Percentiles rank a stretch among this genome's conserved stretches.
Evolutionary conservation across 2,797 vertebrate genomes (phyloP).

Genomic region (Parauchenoglanis ngamensis): DNA sequence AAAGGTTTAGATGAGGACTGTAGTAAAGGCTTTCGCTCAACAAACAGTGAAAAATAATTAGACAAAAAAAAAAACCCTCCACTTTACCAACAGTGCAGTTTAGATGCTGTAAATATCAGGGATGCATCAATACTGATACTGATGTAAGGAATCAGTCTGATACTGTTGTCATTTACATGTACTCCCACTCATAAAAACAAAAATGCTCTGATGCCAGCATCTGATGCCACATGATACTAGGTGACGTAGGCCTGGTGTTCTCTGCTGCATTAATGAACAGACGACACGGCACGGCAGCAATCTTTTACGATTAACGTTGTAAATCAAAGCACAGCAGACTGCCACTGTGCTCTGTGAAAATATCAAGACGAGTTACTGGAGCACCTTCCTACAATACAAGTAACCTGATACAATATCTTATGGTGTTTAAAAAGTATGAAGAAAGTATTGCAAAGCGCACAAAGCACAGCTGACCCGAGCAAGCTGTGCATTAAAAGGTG

Average conservation of each 20-base stretch:
- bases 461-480: not conserved
- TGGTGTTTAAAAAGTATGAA: not conserved
- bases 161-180: not conserved
- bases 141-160: not conserved
- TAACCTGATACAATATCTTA: not conserved
- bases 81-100: not conserved
- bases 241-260: not conserved
- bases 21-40: not conserved
- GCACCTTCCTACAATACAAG: not conserved
- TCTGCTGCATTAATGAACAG: not conserved
- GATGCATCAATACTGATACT: conserved; percentile 13
- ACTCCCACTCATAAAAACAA: too few species aligned
- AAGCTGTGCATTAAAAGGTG: not conserved
- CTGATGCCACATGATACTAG: not conserved
- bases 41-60: not conserved
- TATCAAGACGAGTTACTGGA: not conserved
- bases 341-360: not conserved
- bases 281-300: not conserved
- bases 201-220: not conserved
- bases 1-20: not conserved
- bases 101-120: not conserved
- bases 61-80: not conserved
- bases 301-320: not conserved
- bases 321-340: not conserved
- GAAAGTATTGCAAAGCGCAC: too few species aligned